A percentile compares a stretch with the other conserved stretches of the same genome.
These are phyloP conservation scores for Melanotus villosus DNA, from an alignment of 2,888 invertebrate species.

Conservation along the genomic window DNA sequence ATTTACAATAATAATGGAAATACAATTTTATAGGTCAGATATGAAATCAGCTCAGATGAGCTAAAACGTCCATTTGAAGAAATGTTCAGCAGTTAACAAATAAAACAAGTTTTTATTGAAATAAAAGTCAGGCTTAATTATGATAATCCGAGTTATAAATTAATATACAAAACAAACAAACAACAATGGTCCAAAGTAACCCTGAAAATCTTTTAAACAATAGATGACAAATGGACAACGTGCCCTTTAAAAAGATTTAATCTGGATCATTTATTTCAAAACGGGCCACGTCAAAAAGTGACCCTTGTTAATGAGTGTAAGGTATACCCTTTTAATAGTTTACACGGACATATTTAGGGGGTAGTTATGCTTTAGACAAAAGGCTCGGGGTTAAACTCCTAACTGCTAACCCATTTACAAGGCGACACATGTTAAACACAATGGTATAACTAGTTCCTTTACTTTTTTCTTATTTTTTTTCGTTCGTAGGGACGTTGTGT, in stretches of 20 bases:
- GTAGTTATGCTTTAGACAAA: constrained; percentile 53
- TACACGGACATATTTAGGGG: constrained; percentile 33
- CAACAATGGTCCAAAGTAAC: constrained; percentile 35
- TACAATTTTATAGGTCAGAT: too few species aligned
- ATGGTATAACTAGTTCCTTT: constrained; percentile 49
- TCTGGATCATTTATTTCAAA: constrained; percentile 61
- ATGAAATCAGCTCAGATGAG: too few species aligned
- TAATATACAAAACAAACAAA: constrained; percentile 18
- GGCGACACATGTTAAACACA: constrained; percentile 49
- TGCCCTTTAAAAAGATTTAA: constrained; percentile 53
- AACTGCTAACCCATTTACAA: constrained; percentile 50
- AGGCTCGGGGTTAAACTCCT: constrained; percentile 42
- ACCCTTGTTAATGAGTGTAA: constrained; percentile 65
- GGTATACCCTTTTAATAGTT: constrained; percentile 58
- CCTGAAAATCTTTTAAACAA: constrained; percentile 59
- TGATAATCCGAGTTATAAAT: too few species aligned
- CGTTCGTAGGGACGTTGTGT: too few species aligned
- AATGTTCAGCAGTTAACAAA: too few species aligned
- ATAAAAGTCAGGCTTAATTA: too few species aligned
- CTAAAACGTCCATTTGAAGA: too few species aligned
- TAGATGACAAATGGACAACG: constrained; percentile 67
- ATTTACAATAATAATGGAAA: too few species aligned
- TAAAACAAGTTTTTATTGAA: too few species aligned
- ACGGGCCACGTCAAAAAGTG: constrained; percentile 61
- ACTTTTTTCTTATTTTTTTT: constrained; percentile 47